Evolutionary conservation across 1,140 invertebrate species (phyloP).

Genomic region (Anthonomus grandis): DNA sequence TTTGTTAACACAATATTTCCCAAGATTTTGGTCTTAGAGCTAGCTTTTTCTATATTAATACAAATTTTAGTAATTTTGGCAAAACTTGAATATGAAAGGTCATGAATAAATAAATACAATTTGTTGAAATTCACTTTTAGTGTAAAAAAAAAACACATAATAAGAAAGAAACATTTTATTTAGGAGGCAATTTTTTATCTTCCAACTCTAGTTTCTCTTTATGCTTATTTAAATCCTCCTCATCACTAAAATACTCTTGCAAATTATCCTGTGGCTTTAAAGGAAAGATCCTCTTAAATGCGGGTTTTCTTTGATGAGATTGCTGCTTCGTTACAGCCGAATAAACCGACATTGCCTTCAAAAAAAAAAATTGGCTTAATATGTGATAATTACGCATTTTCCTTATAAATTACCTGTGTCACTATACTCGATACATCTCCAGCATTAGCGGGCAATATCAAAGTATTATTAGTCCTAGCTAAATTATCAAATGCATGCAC

Average conservation of each 20-base stretch:
- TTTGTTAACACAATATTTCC: too few species aligned
- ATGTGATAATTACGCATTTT: conserved; percentile 1
- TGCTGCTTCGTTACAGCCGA: conserved; percentile 55
- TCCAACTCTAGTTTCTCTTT: conserved; percentile 23
- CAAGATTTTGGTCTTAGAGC: too few species aligned
- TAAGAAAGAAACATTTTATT: conserved; percentile 3
- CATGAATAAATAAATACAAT: too few species aligned
- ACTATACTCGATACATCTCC: conserved; percentile 83
- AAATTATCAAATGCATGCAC: conserved; percentile 89
- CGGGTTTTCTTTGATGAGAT: conserved; percentile 11
- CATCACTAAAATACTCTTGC: conserved; percentile 58
- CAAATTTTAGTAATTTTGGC: too few species aligned
- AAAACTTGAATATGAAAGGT: too few species aligned
- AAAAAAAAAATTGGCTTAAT: conserved; percentile 32
- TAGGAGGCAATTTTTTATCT: conserved; percentile 10
- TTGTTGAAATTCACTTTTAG: too few species aligned
- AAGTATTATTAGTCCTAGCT: conserved; percentile 89
- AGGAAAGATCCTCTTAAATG: conserved; percentile 24
- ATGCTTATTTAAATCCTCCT: conserved; percentile 48
- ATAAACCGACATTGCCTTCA: conserved; percentile 68
- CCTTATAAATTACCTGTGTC: conserved; percentile 72
- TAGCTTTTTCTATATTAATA: too few species aligned
- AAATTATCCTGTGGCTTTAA: conserved; percentile 42
- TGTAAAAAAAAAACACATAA: neutral
- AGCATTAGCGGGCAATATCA: conserved; percentile 89